Base-by-base conservation (phyloP, 1,140 invertebrate species). In the Dolichoris vasculosae region DNA sequence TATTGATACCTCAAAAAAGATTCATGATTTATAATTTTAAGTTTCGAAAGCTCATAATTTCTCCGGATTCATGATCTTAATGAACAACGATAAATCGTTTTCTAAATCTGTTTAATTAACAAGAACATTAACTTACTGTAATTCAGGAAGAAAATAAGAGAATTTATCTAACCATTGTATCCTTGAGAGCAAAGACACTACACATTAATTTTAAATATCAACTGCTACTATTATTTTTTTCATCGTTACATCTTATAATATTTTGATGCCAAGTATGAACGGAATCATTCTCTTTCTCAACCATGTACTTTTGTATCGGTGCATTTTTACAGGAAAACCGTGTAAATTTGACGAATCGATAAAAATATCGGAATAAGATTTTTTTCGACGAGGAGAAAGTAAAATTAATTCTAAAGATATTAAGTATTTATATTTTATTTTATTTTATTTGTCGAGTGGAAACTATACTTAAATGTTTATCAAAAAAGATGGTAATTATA, bases 31-130 rank as follows among this genome's bases (percentile, higher is more conserved):
- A 83, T 48, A 64, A 77, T 83, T 67, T 32, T 2, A 32, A 55
- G 32, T 67, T 78, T 84, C 75, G 73, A 78, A 78, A 84, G 75
- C 32, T 69, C 63, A 78, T 78, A 78, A 78, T 84, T 84, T 67
- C 51, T 48, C 38, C 0, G 76, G 69, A 83, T 83, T 83, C 73
- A 38, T 78, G 46, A 15, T 26, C 32, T 23, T 38, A 63, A 77
- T 78, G 46, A 84, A 78, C 23, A 32, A 51, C 73, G 46, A 78
- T 78, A 40, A 69, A 84, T 67, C 51, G 23, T 55, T 83, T 46
- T 83, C 23, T 77, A 83, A 64, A 83, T 75, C 26, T 40, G 67
- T 40, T 83, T 43, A 76, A 48, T 83, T 83, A 79, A 55, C 11
- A 38, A 55, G 48, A 8, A 35, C 38, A 59, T 7, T 35, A 48